Evolutionary conservation across 2,113 vertebrate genomes (phyloP), one percentile per base, ranked within the genome.

Genomic region (Phycodurus eques): DNA sequence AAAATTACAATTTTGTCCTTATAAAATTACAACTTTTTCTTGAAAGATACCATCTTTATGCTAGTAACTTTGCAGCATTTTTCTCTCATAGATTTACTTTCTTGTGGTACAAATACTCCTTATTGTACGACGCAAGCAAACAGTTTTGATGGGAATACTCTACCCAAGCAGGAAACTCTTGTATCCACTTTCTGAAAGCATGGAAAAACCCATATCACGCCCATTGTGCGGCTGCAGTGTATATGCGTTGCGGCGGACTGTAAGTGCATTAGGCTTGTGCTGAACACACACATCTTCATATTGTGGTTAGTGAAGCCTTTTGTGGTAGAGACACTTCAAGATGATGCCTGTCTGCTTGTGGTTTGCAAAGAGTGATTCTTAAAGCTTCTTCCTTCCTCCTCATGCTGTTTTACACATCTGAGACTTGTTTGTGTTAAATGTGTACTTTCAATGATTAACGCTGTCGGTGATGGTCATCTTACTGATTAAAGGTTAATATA

Each of bases 151-250:
- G 87, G 82, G 78, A 86, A 85, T 59, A 47, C 10, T 47, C 15
- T 47, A 80, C 94, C 92, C 94, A 93, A 92, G 94, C 93, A 94
- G 90, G 92, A 92, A 95, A 93, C 87, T 93, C 87, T 90, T 92
- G 93, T 79, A 88, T 91, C 88, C 89, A 91, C 88, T 93, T 90
- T 81, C 87, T 92, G 78, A 90, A 92, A 94, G 93, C 92, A 92
- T 93, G 94, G 94, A 92, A 95, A 95, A 93, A 91, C 88, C 88
- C 93, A 95, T 96, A 95, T 96, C 93, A 95, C 94, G 93, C 83
- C 86, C 89, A 88, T 94, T 90, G 90, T 88, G 85, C 84, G 77
- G 80, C 79, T 72, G 84, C 81, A 85, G 77, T 84, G 81, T 79
- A 84, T 90, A 89, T 74, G 44, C 7, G 8, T 93, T 94, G 93